Percentiles rank a stretch among this genome's conserved stretches.
Evolutionary conservation across 2,888 invertebrate species (phyloP).

Genomic region (Gastracanthus pulcherrimus): DNA sequence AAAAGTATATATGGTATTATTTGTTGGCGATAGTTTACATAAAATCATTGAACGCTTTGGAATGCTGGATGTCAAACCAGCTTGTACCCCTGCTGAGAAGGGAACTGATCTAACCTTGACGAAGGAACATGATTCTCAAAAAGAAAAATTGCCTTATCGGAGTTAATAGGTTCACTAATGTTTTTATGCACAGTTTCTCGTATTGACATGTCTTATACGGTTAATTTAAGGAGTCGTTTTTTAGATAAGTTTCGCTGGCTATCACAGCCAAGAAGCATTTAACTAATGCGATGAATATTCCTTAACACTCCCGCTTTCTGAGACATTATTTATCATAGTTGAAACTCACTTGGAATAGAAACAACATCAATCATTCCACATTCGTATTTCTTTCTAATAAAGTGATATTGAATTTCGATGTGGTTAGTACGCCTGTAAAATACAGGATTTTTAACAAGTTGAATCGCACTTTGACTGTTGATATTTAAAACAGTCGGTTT

Average conservation of each 20-base stretch:
- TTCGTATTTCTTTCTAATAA: too few species aligned
- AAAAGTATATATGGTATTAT: not conserved
- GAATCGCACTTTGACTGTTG: too few species aligned
- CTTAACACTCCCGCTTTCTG: too few species aligned
- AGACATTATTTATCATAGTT: too few species aligned
- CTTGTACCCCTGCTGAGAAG: slow-evolving; percentile 38
- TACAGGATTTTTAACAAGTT: too few species aligned
- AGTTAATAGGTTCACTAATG: slow-evolving; percentile 54
- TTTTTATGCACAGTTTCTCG: slow-evolving; percentile 50
- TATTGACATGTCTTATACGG: slow-evolving; percentile 57
- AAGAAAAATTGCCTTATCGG: slow-evolving; percentile 38
- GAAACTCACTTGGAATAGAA: too few species aligned
- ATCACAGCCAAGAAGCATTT: too few species aligned
- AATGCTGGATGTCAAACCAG: slow-evolving; percentile 52
- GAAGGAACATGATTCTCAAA: not conserved
- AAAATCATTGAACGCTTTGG: slow-evolving; percentile 41
- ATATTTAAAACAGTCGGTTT: too few species aligned
- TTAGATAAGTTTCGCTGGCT: slow-evolving; percentile 18
- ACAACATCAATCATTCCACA: too few species aligned
- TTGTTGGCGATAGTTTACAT: not conserved
- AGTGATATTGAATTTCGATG: too few species aligned
- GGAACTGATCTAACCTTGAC: not conserved
- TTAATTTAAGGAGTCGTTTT: slow-evolving; percentile 50
- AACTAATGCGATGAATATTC: too few species aligned
- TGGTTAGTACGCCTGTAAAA: too few species aligned